Conservation (phyloP, 2,888 invertebrate genomes). For the Phyto melanocephala region DNA sequence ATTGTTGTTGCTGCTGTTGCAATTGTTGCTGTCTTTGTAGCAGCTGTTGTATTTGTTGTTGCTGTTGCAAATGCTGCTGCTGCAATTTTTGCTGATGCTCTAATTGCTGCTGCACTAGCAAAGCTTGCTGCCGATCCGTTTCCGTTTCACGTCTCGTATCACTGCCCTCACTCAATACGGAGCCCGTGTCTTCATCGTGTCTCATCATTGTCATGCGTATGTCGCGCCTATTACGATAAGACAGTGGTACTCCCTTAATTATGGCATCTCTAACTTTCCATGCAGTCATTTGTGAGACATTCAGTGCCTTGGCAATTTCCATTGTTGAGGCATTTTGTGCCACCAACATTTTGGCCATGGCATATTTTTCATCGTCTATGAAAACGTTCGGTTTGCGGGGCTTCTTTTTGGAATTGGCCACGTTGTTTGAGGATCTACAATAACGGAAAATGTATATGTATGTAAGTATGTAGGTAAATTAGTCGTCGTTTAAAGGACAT, state of each 20-base stretch:
- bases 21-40: conserved; percentile 62
- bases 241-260: conserved; percentile 76
- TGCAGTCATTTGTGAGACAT: conserved; percentile 78
- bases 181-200: conserved; percentile 39
- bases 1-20: conserved; percentile 65
- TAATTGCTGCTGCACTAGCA: conserved; percentile 55
- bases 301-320: conserved; percentile 77
- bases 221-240: conserved; percentile 76
- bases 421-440: conserved; percentile 44
- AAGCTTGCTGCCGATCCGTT: conserved; percentile 42
- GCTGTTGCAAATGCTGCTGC: conserved; percentile 65
- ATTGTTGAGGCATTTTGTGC: conserved; percentile 77
- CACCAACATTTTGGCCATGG: conserved; percentile 77
- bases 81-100: conserved; percentile 64
- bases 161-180: conserved; percentile 36
- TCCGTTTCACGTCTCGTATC: conserved; percentile 47
- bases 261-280: conserved; percentile 78
- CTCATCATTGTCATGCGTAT: conserved; percentile 55
- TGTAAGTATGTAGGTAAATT: too few relatives aligned
- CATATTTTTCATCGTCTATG: conserved; percentile 77
- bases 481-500: too few relatives aligned
- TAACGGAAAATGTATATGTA: too few relatives aligned
- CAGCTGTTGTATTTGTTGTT: conserved; percentile 64
- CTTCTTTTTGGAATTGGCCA: conserved; percentile 70
- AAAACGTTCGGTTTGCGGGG: conserved; percentile 78